Percentiles rank a stretch among this genome's conserved stretches.
Conservation (phyloP, 2,888 invertebrate species). For the Drosophila monieri region DNA sequence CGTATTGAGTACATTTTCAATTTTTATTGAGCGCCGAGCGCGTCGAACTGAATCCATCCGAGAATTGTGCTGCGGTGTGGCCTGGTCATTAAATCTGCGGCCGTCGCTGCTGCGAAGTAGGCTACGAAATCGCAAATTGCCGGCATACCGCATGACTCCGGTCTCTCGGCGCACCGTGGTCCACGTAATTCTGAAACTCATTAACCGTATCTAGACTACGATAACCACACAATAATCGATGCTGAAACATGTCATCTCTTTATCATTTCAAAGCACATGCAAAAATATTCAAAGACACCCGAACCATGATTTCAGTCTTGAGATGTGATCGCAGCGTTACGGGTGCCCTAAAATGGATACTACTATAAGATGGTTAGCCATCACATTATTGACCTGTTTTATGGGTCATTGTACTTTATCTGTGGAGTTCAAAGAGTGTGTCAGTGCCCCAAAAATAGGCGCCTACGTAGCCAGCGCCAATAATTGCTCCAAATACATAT, state of each 20-base stretch:
- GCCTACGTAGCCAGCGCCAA: constrained; percentile 60
- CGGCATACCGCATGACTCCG: background rate
- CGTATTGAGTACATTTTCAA: constrained; percentile 54
- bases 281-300: constrained; percentile 16
- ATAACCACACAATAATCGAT: constrained; percentile 32
- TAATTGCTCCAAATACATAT: constrained; percentile 73
- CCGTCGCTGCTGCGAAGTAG: constrained; percentile 44
- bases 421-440: constrained; percentile 48
- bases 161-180: background rate
- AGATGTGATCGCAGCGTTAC: constrained; percentile 4
- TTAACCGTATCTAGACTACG: constrained; percentile 19
- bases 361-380: background rate
- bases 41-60: constrained; percentile 3
- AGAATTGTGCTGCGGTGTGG: constrained; percentile 25
- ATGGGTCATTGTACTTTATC: constrained; percentile 1
- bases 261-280: constrained; percentile 38
- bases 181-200: constrained; percentile 14
- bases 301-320: constrained; percentile 17
- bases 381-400: constrained; percentile 11
- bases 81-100: constrained; percentile 26
- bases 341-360: constrained; percentile 20
- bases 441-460: constrained; percentile 33
- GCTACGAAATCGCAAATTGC: constrained; percentile 29
- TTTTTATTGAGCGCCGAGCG: constrained; percentile 39
- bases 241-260: constrained; percentile 23